These are phyloP conservation scores for Heliocidaris tuberculata DNA, from an alignment of 35 echinoderm and acorn worm genomes.

Conservation along the genomic window DNA sequence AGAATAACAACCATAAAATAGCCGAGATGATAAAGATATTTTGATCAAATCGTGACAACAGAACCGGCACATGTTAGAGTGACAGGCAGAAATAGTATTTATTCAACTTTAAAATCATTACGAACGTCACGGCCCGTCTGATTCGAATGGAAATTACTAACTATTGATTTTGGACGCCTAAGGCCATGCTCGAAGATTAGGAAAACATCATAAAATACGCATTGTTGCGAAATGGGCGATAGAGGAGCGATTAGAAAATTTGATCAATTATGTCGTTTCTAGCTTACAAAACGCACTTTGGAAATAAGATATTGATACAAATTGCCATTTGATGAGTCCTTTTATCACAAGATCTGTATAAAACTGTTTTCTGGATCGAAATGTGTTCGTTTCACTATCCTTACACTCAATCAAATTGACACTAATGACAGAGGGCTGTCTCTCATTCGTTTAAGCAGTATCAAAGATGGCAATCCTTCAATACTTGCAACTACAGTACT, in stretches of 20 bases:
- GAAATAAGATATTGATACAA: constrained; percentile 40
- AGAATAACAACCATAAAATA: constrained; percentile 50
- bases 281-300: constrained; percentile 34
- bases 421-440: neutral
- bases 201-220: constrained; percentile 27
- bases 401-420: constrained; percentile 24
- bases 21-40: constrained; percentile 29
- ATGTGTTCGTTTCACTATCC: neutral
- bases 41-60: constrained; percentile 21
- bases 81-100: constrained; percentile 37
- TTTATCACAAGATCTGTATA: constrained; percentile 18
- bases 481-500: neutral
- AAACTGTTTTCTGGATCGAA: neutral
- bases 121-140: neutral
- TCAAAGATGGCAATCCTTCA: neutral
- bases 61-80: constrained; percentile 23
- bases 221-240: neutral
- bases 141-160: constrained; percentile 22
- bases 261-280: constrained; percentile 37
- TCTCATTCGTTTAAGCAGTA: neutral
- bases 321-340: constrained; percentile 29
- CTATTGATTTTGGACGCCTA: constrained; percentile 26
- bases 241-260: constrained; percentile 15
- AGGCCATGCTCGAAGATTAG: neutral
- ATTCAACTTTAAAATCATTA: constrained; percentile 24